Evolutionary conservation across 2,797 vertebrate species (phyloP), one percentile per base, ranked within the genome.

Genomic region (Pseudomugil tenellus): DNA sequence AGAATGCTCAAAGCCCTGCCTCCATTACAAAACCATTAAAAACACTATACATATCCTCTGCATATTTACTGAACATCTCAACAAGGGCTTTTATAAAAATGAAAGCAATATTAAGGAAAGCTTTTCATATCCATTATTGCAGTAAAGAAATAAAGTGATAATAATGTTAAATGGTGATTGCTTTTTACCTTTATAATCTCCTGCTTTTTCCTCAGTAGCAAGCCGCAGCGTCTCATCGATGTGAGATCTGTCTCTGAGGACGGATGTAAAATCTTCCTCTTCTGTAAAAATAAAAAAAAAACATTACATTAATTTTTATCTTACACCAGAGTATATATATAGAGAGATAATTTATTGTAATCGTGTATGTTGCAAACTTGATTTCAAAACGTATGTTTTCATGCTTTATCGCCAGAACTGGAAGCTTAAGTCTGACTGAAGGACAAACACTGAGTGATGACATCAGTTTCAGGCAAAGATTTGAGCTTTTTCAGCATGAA

Each of bases 191-290:
- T 96, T 94, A 91, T 96, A 96, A 71, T 98, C 97, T 21, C 95
- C 95, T 0, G 95, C 78, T 68, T 87, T 91, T 32, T 97, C 96
- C 25, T 97, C 96, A 55, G 96, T 91, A 0, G 95, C 94, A 64
- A 99, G 94, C 72, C 96, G 95, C 80, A 99, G 91, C 3, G 97
- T 99, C 83, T 90, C 95, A n/a, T 98, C 98, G 1, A 99, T 95
- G 91, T 99, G 98, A 85, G 96, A 94, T 80, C 95, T 95, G 91
- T 99, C 98, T 3, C 98, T 94, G 84, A 95, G 84, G 63, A 81
- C 85, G 0, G 91, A 82, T 39, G 82, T 90, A 69, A 91, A 71
- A 55, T 95, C 95, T 2, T 92, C 95, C 2, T 96, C 96, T 79
- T 96, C 96, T 96, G 91, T 29, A 29, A 29, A 29, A 29, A n/a